Evolutionary conservation across 2,797 vertebrate species (phyloP).

Genomic region (Salarias fasciatus): DNA sequence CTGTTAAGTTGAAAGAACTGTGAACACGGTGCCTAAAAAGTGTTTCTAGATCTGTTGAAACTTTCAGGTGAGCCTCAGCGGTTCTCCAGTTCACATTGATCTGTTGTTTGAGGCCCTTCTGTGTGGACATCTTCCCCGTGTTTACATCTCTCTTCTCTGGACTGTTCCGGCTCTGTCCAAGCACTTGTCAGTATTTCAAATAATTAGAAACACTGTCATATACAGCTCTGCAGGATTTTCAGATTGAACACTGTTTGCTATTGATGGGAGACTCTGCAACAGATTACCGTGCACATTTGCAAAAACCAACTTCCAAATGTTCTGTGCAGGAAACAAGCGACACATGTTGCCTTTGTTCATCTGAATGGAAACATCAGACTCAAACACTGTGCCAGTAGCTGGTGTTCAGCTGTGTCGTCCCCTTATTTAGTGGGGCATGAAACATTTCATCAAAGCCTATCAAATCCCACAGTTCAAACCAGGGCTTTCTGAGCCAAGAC

Average conservation of each 20-base stretch:
- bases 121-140: not conserved
- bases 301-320: slow-evolving; percentile 18
- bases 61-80: no score
- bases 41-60: no score
- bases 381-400: not conserved
- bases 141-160: not conserved
- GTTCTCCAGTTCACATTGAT: no score
- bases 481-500: slow-evolving; percentile 1
- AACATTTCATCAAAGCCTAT: slow-evolving; percentile 14
- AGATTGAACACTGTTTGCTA: slow-evolving; percentile 8
- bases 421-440: slow-evolving; percentile 3
- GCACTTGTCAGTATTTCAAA: slow-evolving; percentile 10
- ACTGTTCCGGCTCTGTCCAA: slow-evolving; percentile 15
- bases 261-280: slow-evolving; percentile 20
- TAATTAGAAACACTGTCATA: slow-evolving; percentile 18
- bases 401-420: not conserved
- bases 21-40: no score
- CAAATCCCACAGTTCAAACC: slow-evolving; percentile 18
- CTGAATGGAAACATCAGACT: not conserved
- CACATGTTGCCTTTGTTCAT: slow-evolving; percentile 29
- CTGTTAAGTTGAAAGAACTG: no score
- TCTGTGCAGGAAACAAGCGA: slow-evolving; percentile 7
- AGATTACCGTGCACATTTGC: slow-evolving; percentile 24
- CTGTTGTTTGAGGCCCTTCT: not conserved
- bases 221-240: slow-evolving; percentile 20